Evolutionary conservation across 2,888 invertebrate species (phyloP).

Genomic region (Nomada ferruginata): DNA sequence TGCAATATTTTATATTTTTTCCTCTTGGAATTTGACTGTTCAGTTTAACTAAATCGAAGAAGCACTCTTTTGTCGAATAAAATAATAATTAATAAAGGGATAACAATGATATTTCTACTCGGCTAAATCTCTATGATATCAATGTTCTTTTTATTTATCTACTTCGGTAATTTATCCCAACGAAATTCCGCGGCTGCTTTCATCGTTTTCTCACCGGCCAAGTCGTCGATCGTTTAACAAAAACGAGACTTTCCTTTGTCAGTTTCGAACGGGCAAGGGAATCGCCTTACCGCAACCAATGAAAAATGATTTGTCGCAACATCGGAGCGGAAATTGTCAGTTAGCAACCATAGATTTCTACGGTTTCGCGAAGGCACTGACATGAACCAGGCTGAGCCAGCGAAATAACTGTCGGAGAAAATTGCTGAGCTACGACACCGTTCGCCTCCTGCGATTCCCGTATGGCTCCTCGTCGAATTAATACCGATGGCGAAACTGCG

Average conservation of each 20-base stretch:
- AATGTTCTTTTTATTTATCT: too few relatives aligned
- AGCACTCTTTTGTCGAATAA: too few relatives aligned
- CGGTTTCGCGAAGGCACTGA: slow-evolving; percentile 47
- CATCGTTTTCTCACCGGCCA: background rate
- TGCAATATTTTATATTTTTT: too few relatives aligned
- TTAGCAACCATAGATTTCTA: slow-evolving; percentile 52
- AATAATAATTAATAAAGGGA: too few relatives aligned
- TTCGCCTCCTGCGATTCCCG: slow-evolving; percentile 48
- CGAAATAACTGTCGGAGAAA: slow-evolving; percentile 73
- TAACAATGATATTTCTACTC: too few relatives aligned
- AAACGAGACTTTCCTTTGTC: background rate
- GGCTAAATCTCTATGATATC: too few relatives aligned
- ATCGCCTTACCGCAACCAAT: background rate
- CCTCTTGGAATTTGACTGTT: too few relatives aligned
- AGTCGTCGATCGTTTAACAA: background rate
- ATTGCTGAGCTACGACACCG: slow-evolving; percentile 66
- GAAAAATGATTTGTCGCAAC: slow-evolving; percentile 49
- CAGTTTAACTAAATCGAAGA: too few relatives aligned
- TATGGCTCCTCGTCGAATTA: slow-evolving; percentile 40
- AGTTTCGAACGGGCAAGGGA: background rate
- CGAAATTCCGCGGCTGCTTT: too few relatives aligned
- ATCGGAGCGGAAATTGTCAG: slow-evolving; percentile 43
- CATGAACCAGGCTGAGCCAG: slow-evolving; percentile 53
- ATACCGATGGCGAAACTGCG: slow-evolving; percentile 41
- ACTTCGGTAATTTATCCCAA: too few relatives aligned